Evolutionary conservation across 1,140 invertebrate genomes (phyloP), one percentile per base, ranked within the genome.

Genomic region (Reticulitermes speratus): DNA sequence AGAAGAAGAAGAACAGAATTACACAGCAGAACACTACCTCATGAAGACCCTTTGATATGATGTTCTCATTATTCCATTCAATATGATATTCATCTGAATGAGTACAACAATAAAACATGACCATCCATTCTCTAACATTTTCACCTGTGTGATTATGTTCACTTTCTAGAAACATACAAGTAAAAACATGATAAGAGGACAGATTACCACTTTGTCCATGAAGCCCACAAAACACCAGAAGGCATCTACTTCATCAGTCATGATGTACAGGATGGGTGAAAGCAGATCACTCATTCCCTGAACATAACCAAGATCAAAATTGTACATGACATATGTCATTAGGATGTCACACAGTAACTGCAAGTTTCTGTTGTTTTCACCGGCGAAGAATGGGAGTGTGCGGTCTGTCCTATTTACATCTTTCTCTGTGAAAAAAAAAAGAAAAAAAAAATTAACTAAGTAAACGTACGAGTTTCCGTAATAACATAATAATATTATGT

Each of bases 191-290:
- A 44, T 44, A 8, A 44, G 9, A 44, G n/a, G 21, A 44, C 8
- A 85, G 87, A 55, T 94, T 91, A 98, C 97, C 90, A 99, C 95
- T 93, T 95, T 95, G 86, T 99, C 95, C 98, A 99, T 99, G 87
- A 99, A 97, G n/a, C 97, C 98, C 85, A 97, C 98, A 92, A 99
- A 99, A 91, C 98, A 99, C 99, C 99, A 99, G 93, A 99, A 99
- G 1, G 98, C 95, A 91, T 99, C 97, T 11, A 97, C 95, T 92
- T 99, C 98, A 90, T 97, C 96, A 86, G 97, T 94, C 93, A 98
- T 94, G 23, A 99, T 93, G 89, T 96, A 95, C 52, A 99, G 92
- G 88, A 99, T 96, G 2, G 98, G 98, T 30, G 98, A 97, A 55
- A 99, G 91, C 82, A 99, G 93, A 92, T 99, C 99, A 89, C 97